Base-by-base conservation (phyloP, 2,888 invertebrate genomes). In the Eulithis prunata region DNA sequence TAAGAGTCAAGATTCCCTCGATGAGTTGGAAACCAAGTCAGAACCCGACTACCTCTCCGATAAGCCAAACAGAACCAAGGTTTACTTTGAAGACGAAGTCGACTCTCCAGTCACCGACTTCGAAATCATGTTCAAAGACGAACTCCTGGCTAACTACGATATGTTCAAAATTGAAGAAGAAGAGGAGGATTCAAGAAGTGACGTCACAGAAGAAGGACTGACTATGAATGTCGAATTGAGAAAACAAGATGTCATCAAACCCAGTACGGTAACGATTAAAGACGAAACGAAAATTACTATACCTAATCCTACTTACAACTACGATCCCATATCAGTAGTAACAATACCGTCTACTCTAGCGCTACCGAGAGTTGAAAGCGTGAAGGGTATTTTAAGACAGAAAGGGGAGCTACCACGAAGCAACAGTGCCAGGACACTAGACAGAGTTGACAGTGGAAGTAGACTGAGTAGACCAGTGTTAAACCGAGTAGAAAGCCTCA, bases 121-220 rank as follows among this genome's bases (percentile, higher is more conserved):
- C 59, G 93, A 93, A 81, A 93, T 93, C 1, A 93, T 93, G 93
- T 93, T 93, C 78, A 93, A 93, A 82, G 93, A 93, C 69, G 93
- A 93, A 78, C 82, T 93, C 0, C 68, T 87, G 2, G 80, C 86
- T 1, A 85, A 83, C 47, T 82, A 90, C 61, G 88, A 89, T 49
- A 93, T 93, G 85, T 93, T 91, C 66, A 93, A 93, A 73, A 93
- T 93, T 28, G 93, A 93, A 41, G 90, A 90, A 78, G 93, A 93
- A 77, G 93, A 91, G 68, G 91, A 91, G 72, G 88, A 90, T n/a
- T 80, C 77, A 49, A 81, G 80, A 47, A 89, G 88, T 47, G 83
- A 84, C 56, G 89, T 90, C 12, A 89, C 88, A 5, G 91, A 91
- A 81, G 91, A 91, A 71, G 93, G 92, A 3, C 66, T 93, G 1